Conservation (phyloP, 2,797 vertebrate genomes). For the Lepidocolaptes lacrymiger region DNA sequence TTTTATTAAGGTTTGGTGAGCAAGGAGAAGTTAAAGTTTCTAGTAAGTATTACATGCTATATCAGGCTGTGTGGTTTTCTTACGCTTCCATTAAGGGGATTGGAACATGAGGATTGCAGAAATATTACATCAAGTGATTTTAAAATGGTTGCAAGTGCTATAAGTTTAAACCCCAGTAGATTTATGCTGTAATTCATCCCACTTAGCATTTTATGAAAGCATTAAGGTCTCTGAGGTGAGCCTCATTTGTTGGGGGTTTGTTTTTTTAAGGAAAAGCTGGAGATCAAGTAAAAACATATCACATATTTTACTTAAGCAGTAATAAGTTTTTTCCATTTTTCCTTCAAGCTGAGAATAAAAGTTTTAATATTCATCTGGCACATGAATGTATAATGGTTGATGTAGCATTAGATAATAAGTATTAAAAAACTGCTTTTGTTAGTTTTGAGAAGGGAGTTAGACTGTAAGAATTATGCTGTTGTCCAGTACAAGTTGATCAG, state of each 20-base stretch:
- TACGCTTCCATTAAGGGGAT: neutral
- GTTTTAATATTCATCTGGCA: neutral
- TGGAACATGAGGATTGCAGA: neutral
- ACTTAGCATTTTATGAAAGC: neutral
- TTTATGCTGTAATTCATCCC: neutral
- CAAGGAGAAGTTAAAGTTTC: neutral
- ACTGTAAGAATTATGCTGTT: neutral
- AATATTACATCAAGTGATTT: neutral
- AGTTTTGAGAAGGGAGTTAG: neutral
- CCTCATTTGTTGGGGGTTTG: neutral
- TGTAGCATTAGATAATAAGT: neutral
- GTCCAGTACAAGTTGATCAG: neutral
- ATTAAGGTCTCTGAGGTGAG: neutral
- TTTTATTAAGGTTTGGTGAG: neutral
- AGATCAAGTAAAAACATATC: neutral
- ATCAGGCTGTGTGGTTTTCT: neutral
- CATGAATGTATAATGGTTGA: neutral
- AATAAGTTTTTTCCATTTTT: neutral
- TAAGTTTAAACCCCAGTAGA: neutral
- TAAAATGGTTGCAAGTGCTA: neutral
- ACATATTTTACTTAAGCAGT: neutral
- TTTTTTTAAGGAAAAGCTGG: neutral
- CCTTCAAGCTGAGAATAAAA: neutral
- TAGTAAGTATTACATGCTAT: neutral
- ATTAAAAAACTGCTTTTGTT: neutral